These are phyloP conservation scores for Bembecia ichneumoniformis DNA, from an alignment of 2,888 invertebrate genomes.

Conservation along the genomic window DNA sequence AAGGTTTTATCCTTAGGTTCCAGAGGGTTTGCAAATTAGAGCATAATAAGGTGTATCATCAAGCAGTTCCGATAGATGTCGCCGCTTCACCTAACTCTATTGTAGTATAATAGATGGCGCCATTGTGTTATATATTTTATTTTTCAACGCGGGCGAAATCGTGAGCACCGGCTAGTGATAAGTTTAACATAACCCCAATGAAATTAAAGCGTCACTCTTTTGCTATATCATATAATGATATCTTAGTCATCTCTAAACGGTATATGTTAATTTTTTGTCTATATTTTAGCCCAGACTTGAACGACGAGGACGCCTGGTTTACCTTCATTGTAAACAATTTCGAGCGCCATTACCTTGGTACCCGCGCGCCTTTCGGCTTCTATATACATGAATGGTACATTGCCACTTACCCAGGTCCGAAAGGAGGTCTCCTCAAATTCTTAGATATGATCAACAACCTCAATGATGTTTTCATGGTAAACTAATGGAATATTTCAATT, in stretches of 20 bases:
- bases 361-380: slow-evolving; percentile 73
- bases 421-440: slow-evolving; percentile 64
- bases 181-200: no score
- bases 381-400: slow-evolving; percentile 75
- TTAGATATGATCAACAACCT: slow-evolving; percentile 52
- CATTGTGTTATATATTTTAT: no score
- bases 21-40: no score
- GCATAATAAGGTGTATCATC: no score
- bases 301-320: slow-evolving; percentile 42
- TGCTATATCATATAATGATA: no score
- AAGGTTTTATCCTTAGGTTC: no score
- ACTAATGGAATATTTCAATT: background rate
- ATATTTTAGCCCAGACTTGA: slow-evolving; percentile 3
- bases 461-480: slow-evolving; percentile 66
- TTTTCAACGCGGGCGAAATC: no score
- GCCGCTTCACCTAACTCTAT: no score
- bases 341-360: slow-evolving; percentile 64
- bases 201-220: no score
- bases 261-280: background rate
- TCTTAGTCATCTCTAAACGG: background rate
- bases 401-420: slow-evolving; percentile 30
- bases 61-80: no score
- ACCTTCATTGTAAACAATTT: slow-evolving; percentile 73
- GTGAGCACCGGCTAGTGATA: no score
- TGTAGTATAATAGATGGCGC: no score